Evolutionary conservation across 2,888 invertebrate species (phyloP).

Genomic region (Hyles lineata): DNA sequence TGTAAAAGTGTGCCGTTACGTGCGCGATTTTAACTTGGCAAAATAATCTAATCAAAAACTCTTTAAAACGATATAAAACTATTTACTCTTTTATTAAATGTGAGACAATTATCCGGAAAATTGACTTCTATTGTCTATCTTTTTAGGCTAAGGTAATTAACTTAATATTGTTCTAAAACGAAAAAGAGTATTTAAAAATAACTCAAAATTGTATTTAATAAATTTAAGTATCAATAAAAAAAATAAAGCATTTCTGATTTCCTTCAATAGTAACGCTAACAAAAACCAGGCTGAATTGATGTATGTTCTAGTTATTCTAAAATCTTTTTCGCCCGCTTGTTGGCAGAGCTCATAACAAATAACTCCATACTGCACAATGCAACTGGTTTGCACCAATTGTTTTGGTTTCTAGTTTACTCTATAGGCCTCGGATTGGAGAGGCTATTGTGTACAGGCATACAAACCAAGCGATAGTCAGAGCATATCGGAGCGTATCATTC

Average conservation of each 20-base stretch:
- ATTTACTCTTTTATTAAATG: constrained; percentile 33
- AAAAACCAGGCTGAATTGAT: neutral
- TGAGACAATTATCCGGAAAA: constrained; percentile 1
- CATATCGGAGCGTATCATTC: constrained; percentile 69
- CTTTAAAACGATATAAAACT: constrained; percentile 50
- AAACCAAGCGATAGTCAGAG: constrained; percentile 55
- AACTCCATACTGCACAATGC: constrained; percentile 35
- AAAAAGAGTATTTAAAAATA: neutral
- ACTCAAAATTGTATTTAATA: neutral
- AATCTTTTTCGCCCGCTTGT: constrained; percentile 27
- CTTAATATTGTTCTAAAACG: neutral
- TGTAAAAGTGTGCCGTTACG: constrained; percentile 51
- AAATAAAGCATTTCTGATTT: neutral
- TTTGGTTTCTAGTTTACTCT: constrained; percentile 43
- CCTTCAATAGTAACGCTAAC: neutral
- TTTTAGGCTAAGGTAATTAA: neutral
- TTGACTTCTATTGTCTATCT: neutral
- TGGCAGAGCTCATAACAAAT: constrained; percentile 34
- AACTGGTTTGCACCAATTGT: constrained; percentile 37
- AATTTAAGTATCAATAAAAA: neutral
- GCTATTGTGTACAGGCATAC: constrained; percentile 54
- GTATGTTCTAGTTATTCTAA: neutral
- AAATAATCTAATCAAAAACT: constrained; percentile 60
- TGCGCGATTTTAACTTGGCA: constrained; percentile 51
- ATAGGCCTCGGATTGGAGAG: constrained; percentile 47